Percentiles rank a stretch among this genome's conserved stretches.
Evolutionary conservation across 2,113 vertebrate genomes (phyloP).

Genomic region (Albula goreensis): DNA sequence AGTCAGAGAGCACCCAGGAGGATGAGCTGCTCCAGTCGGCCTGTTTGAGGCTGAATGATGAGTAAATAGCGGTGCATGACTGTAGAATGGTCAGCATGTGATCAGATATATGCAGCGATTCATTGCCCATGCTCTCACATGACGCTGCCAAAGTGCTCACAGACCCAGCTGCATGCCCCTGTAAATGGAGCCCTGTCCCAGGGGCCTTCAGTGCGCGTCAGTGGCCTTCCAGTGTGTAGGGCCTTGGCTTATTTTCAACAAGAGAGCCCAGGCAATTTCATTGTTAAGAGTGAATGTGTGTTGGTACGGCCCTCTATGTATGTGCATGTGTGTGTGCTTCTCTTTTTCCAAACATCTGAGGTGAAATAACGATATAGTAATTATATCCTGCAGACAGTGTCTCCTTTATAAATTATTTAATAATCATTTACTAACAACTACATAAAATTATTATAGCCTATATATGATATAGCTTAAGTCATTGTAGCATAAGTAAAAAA

Average conservation of each 20-base stretch:
- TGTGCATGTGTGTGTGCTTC: not conserved
- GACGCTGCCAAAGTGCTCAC: constrained; percentile 27
- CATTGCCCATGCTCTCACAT: constrained; percentile 51
- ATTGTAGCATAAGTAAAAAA: not conserved
- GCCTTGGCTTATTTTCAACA: not conserved
- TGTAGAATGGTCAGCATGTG: constrained; percentile 46
- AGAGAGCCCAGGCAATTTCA: not conserved
- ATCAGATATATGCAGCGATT: constrained; percentile 53
- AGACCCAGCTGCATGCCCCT: not conserved
- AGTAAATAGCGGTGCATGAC: constrained; percentile 6
- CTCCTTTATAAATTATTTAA: not conserved
- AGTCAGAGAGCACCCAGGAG: not conserved
- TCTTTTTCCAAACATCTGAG: not conserved
- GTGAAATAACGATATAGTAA: not conserved
- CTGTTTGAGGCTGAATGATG: not conserved
- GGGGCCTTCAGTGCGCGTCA: not conserved
- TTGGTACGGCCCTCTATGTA: not conserved
- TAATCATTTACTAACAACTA: too few species aligned
- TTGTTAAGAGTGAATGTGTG: not conserved
- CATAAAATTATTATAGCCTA: not conserved
- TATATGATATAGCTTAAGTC: not conserved
- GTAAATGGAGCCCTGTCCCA: not conserved
- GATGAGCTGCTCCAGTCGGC: too few species aligned
- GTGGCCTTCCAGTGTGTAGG: not conserved
- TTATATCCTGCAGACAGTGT: not conserved